phyloP scores from a whole-genome alignment of 2,888 invertebrate species.

The Pterobdella sp. region DNA sequence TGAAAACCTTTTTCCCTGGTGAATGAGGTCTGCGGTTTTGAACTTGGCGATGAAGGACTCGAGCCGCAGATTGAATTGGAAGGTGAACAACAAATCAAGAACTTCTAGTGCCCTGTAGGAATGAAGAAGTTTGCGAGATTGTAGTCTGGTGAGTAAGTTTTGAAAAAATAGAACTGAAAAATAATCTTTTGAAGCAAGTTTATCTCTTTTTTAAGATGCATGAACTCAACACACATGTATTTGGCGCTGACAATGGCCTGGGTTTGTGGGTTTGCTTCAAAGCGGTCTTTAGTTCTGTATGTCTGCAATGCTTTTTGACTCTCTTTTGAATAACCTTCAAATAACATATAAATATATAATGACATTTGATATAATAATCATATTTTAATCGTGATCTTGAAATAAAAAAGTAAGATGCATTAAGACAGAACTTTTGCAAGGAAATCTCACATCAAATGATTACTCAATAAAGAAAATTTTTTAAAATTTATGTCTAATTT shows the following conservation, averaged over 20 bases:
- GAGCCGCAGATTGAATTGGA: slow-evolving; percentile 49
- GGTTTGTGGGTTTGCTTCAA: slow-evolving; percentile 35
- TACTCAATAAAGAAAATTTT: too few species aligned
- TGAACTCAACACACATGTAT: slow-evolving; percentile 40
- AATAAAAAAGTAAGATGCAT: not conserved
- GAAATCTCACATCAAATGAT: too few species aligned
- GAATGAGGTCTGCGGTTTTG: slow-evolving; percentile 38
- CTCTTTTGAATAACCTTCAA: slow-evolving; percentile 48
- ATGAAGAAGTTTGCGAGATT: slow-evolving; percentile 3
- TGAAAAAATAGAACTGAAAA: not conserved
- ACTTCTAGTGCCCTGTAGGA: slow-evolving; percentile 48
- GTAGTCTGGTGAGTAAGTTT: too few species aligned
- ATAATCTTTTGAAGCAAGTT: not conserved
- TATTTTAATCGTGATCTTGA: too few species aligned
- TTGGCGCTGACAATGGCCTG: slow-evolving; percentile 41
- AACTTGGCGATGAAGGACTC: slow-evolving; percentile 43
- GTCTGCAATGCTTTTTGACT: slow-evolving; percentile 44
- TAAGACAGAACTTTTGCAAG: not conserved
- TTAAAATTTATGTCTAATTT: too few species aligned
- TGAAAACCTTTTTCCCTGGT: slow-evolving; percentile 30
- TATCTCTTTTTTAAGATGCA: not conserved
- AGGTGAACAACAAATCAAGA: slow-evolving; percentile 48
- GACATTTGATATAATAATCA: too few species aligned
- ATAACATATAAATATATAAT: too few species aligned
- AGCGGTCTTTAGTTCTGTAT: slow-evolving; percentile 38